These are phyloP conservation scores for Hydractinia echinata DNA, from an alignment of 30 jellyfish, hydroid and myxozoan species.

Conservation along the genomic window DNA sequence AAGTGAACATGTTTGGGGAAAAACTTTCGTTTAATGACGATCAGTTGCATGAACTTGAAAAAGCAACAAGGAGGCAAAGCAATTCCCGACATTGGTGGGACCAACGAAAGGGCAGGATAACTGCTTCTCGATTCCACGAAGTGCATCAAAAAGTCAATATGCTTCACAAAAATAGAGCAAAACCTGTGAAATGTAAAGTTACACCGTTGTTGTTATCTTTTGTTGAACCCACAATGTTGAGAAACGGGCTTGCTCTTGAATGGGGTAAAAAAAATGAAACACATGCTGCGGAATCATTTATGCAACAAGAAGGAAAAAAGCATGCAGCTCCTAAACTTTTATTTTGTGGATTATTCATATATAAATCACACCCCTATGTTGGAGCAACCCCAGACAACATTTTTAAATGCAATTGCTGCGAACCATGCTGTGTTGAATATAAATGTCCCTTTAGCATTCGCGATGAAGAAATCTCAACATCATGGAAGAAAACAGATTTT, in stretches of 20 bases:
- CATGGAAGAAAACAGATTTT: not conserved
- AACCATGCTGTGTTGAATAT: constrained; percentile 1
- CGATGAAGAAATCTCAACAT: not conserved
- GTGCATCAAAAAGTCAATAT: no score
- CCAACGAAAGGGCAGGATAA: constrained; percentile 36
- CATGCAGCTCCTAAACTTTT: constrained; percentile 3
- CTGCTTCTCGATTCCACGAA: constrained; percentile 40
- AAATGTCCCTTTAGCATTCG: constrained; percentile 12
- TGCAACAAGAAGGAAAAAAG: constrained; percentile 10
- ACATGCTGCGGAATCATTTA: constrained; percentile 16
- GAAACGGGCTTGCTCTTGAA: not conserved
- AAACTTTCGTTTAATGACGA: constrained; percentile 28
- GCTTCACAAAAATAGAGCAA: not conserved
- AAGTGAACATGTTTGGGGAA: not conserved
- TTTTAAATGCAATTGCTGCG: constrained; percentile 12
- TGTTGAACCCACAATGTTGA: no score
- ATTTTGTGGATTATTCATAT: constrained; percentile 15
- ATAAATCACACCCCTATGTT: constrained; percentile 18
- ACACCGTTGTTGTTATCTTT: not conserved
- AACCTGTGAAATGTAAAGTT: not conserved
- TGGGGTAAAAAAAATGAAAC: constrained; percentile 19
- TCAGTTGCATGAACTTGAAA: constrained; percentile 29
- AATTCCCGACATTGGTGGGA: constrained; percentile 14
- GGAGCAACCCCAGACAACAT: constrained; percentile 10
- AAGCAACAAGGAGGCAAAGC: constrained; percentile 35